Percentiles rank a stretch among this genome's conserved stretches.
phyloP scores from a whole-genome alignment of 2,888 invertebrate species.

The Cacoxenus indagator region DNA sequence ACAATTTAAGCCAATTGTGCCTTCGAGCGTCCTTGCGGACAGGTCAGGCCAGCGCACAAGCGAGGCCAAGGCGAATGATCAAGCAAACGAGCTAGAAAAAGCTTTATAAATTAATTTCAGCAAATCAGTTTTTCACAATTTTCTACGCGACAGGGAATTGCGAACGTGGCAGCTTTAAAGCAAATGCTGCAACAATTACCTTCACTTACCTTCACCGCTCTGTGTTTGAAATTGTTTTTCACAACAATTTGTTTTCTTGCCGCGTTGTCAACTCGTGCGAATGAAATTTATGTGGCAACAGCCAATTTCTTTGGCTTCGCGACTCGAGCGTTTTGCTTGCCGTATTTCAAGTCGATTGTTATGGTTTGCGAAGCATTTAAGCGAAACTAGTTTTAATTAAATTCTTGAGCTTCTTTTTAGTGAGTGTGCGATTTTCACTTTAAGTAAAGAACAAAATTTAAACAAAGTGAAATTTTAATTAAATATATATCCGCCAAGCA shows the following conservation, averaged over 20 bases:
- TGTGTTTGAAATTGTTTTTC: too few species aligned
- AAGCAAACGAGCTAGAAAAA: constrained; percentile 23
- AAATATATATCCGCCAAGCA: constrained; percentile 33
- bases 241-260: too few species aligned
- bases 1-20: constrained; percentile 62
- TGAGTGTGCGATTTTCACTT: constrained; percentile 33
- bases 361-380: background rate
- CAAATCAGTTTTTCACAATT: constrained; percentile 50
- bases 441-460: background rate
- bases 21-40: constrained; percentile 42
- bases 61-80: too few species aligned
- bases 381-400: constrained; percentile 3
- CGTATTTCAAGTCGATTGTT: too few species aligned
- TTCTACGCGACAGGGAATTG: background rate
- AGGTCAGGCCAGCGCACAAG: background rate
- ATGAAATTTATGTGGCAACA: background rate
- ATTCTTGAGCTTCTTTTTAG: constrained; percentile 55
- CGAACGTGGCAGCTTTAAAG: background rate
- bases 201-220: background rate
- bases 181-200: background rate
- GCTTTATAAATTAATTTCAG: constrained; percentile 55
- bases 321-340: background rate
- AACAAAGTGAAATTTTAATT: constrained; percentile 4
- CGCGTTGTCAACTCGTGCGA: too few species aligned
- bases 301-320: background rate